Percentiles rank a stretch among this genome's conserved stretches.
phyloP scores from a whole-genome alignment of 2,888 invertebrate species.

The Neoascia interrupta region DNA sequence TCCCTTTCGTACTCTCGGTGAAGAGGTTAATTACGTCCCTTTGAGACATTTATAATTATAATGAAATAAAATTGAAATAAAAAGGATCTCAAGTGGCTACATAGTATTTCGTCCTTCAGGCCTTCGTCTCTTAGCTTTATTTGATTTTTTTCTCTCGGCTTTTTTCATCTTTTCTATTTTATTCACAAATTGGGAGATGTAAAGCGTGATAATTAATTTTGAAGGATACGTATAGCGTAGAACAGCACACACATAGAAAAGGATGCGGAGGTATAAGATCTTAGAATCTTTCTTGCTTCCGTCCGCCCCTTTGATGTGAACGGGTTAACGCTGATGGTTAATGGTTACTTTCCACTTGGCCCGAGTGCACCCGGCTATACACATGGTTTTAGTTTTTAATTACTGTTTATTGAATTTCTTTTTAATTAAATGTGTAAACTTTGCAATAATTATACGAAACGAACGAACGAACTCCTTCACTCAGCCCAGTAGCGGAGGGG shows the following conservation, averaged over 20 bases:
- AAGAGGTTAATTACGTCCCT: conserved; percentile 70
- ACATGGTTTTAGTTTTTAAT: conserved; percentile 68
- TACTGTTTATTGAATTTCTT: conserved; percentile 68
- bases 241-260: conserved; percentile 9
- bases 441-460: conserved; percentile 54
- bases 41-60: conserved; percentile 70
- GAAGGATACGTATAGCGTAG: conserved; percentile 36
- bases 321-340: conserved; percentile 56
- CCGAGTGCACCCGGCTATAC: not conserved
- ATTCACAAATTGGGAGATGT: conserved; percentile 67
- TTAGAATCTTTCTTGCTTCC: conserved; percentile 7
- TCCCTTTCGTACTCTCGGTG: too few species aligned
- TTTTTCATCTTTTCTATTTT: conserved; percentile 35
- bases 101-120: conserved; percentile 64
- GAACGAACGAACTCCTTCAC: not conserved
- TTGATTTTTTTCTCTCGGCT: conserved; percentile 5
- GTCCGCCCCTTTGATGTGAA: conserved; percentile 54
- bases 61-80: conserved; percentile 70
- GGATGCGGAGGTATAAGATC: not conserved
- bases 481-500: not conserved
- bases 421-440: conserved; percentile 67
- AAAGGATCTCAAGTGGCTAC: conserved; percentile 67
- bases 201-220: conserved; percentile 70
- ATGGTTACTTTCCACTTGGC: conserved; percentile 40
- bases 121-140: conserved; percentile 48